Conservation (phyloP, 2,797 vertebrate species). For the Sebastes trivittatus region DNA sequence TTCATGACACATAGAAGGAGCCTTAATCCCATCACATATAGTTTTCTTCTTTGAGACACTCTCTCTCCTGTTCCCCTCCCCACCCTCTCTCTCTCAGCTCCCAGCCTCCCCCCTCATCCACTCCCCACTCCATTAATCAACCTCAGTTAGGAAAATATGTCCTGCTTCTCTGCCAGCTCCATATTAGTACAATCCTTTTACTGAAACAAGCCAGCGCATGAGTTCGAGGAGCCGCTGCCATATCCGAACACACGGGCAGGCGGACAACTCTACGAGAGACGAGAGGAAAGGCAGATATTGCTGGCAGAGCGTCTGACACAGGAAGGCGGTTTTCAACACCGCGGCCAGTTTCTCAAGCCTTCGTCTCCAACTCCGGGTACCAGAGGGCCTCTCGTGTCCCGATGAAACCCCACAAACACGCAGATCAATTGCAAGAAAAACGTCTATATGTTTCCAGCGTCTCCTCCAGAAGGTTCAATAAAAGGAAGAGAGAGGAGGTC, state of each 20-base stretch:
- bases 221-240: slow-evolving; percentile 37
- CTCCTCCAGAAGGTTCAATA: slow-evolving; percentile 20
- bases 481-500: background rate
- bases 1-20: background rate
- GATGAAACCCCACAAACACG: slow-evolving; percentile 31
- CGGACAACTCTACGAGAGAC: slow-evolving; percentile 26
- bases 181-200: slow-evolving; percentile 72
- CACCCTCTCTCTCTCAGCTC: background rate
- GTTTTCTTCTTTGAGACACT: background rate
- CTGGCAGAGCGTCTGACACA: slow-evolving; percentile 60
- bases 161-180: slow-evolving; percentile 68
- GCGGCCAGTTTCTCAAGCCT: slow-evolving; percentile 51
- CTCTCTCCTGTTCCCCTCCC: slow-evolving; percentile 16
- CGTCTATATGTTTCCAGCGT: slow-evolving; percentile 26
- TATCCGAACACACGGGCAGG: slow-evolving; percentile 39
- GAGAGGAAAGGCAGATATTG: slow-evolving; percentile 56
- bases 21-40: slow-evolving; percentile 5
- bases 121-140: slow-evolving; percentile 61
- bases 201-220: slow-evolving; percentile 66
- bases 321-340: slow-evolving; percentile 68
- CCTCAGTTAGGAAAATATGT: slow-evolving; percentile 73
- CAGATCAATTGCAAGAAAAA: slow-evolving; percentile 32
- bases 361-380: slow-evolving; percentile 31
- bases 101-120: background rate
- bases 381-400: slow-evolving; percentile 45